A percentile compares a stretch with the other conserved stretches of the same genome.
Evolutionary conservation across 1,140 invertebrate species (phyloP).

Genomic region (Cotesia vestalis): DNA sequence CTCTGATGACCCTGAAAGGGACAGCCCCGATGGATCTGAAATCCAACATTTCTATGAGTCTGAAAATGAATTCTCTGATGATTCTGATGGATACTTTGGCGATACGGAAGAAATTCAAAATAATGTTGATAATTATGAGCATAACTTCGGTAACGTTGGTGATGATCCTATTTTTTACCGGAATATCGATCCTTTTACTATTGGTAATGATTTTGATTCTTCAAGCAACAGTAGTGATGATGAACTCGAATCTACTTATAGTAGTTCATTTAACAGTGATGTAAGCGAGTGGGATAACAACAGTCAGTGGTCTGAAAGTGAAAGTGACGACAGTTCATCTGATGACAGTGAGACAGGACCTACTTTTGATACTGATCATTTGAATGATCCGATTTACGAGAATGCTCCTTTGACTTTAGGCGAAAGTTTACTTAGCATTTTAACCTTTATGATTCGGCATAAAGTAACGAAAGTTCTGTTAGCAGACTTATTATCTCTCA

Average conservation of each 20-base stretch:
- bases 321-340: neutral
- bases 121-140: too few species aligned
- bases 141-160: too few species aligned
- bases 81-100: too few species aligned
- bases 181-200: too few species aligned
- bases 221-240: neutral
- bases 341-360: neutral
- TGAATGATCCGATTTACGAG: neutral
- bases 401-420: slow-evolving; percentile 2
- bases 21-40: too few species aligned
- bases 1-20: too few species aligned
- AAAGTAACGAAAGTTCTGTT: neutral
- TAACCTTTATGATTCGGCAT: slow-evolving; percentile 1
- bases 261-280: neutral
- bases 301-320: neutral
- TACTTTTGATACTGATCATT: neutral
- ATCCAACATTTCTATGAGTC: too few species aligned
- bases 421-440: slow-evolving; percentile 14
- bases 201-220: too few species aligned
- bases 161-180: too few species aligned
- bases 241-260: neutral
- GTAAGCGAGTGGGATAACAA: neutral
- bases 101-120: too few species aligned
- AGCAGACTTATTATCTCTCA: neutral
- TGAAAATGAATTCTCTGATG: too few species aligned